These are phyloP conservation scores for Perizoma flavofasciatum DNA, from an alignment of 2,888 invertebrate species.

Conservation along the genomic window DNA sequence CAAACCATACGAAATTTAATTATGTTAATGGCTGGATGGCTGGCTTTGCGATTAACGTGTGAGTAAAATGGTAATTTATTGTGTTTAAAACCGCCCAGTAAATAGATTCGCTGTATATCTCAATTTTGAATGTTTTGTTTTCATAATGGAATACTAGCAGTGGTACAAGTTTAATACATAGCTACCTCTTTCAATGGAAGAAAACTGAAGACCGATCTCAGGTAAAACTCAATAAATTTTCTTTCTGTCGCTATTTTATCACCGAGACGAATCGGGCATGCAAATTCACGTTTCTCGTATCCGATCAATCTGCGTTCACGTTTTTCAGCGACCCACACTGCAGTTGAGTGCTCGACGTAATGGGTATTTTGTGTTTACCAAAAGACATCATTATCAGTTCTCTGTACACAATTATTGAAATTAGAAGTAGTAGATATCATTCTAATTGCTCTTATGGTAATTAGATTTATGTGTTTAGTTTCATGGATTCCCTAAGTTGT, in stretches of 20 bases:
- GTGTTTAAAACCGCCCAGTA: conserved; percentile 21
- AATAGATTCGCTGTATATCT: conserved; percentile 8
- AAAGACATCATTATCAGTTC: conserved; percentile 33
- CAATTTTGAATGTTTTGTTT: conserved; percentile 1
- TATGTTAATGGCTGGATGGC: conserved; percentile 48
- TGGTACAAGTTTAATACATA: not conserved
- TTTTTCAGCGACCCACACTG: conserved; percentile 13
- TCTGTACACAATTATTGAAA: conserved; percentile 48
- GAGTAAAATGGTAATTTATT: conserved; percentile 48
- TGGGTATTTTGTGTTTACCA: conserved; percentile 2
- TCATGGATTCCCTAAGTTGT: conserved; percentile 3
- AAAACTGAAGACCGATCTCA: conserved; percentile 45
- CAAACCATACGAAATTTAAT: conserved; percentile 38
- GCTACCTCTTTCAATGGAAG: conserved; percentile 4
- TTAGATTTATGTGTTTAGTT: conserved; percentile 6
- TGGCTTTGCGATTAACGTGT: conserved; percentile 56
- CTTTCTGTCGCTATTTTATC: conserved; percentile 49
- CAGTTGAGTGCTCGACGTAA: conserved; percentile 5
- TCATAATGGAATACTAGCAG: not conserved
- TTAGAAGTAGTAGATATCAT: conserved; percentile 15
- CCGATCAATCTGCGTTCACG: conserved; percentile 28
- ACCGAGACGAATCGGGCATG: conserved; percentile 48
- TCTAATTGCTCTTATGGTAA: conserved; percentile 7
- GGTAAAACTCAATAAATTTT: conserved; percentile 59
- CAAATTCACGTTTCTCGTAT: conserved; percentile 35